phyloP scores from a whole-genome alignment of 2,797 vertebrate genomes.

The Varecia variegata region DNA sequence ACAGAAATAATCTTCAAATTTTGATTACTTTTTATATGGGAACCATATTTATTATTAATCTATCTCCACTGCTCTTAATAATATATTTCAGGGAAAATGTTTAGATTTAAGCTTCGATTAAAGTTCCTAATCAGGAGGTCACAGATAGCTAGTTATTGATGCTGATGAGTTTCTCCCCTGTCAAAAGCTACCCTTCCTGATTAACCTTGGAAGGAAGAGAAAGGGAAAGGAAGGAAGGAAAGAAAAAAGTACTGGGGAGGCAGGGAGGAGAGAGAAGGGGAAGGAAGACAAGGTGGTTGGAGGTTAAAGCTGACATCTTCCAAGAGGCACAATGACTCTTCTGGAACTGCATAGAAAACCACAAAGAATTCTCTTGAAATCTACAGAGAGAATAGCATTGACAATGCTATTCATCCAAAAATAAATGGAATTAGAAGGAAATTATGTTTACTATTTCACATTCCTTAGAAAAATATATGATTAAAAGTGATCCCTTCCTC shows the following conservation, averaged over 20 bases:
- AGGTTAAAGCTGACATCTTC: not conserved
- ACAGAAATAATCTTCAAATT: slow-evolving; percentile 9
- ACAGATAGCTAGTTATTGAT: slow-evolving; percentile 1
- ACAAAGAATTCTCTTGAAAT: slow-evolving; percentile 1
- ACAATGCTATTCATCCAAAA: not conserved
- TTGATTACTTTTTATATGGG: not conserved
- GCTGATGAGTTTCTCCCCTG: not conserved
- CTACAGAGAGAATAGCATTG: not conserved
- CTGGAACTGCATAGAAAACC: not conserved
- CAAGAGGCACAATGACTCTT: not conserved
- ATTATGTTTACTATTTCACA: not conserved
- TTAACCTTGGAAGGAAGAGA: not conserved
- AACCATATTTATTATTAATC: not conserved
- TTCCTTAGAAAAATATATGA: slow-evolving; percentile 31
- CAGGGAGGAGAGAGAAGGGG: not conserved
- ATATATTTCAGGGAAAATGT: slow-evolving; percentile 32
- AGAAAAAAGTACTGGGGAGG: not conserved
- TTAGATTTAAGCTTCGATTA: slow-evolving; percentile 1
- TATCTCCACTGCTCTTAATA: slow-evolving; percentile 23
- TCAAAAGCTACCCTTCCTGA: slow-evolving; percentile 1
- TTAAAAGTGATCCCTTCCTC: not conserved
- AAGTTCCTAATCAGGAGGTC: slow-evolving; percentile 30
- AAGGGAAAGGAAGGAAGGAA: not conserved
- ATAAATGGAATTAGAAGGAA: slow-evolving; percentile 27
- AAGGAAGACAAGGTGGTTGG: not conserved